These are phyloP conservation scores for Phaenicophaeus curvirostris DNA, from an alignment of 2,797 vertebrate species.

Conservation along the genomic window DNA sequence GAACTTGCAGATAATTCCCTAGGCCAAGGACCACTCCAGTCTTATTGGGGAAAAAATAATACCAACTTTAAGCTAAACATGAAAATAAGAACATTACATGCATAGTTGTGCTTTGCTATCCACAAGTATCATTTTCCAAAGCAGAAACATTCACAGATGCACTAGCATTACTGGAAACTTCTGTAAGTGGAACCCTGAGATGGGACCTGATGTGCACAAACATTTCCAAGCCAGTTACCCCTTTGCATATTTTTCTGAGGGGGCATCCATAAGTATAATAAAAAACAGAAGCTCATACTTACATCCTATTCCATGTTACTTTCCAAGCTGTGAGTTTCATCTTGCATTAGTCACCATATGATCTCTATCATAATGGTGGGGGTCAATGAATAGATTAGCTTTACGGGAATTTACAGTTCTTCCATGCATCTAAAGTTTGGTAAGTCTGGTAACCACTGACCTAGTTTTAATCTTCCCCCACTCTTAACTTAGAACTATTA, in stretches of 20 bases:
- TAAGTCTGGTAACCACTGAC: slow-evolving; percentile 84
- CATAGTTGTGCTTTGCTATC: slow-evolving; percentile 66
- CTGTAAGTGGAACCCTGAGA: slow-evolving; percentile 72
- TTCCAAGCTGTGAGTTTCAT: slow-evolving; percentile 99
- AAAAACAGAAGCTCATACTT: slow-evolving; percentile 99
- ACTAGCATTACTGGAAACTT: slow-evolving; percentile 76
- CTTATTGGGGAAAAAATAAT: slow-evolving; percentile 43
- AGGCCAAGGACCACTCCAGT: slow-evolving; percentile 48
- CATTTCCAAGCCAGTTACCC: slow-evolving; percentile 91
- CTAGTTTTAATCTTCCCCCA: slow-evolving; percentile 82
- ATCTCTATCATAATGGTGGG: slow-evolving; percentile 99
- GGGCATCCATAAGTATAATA: slow-evolving; percentile 98
- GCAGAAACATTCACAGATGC: slow-evolving; percentile 73
- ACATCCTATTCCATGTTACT: slow-evolving; percentile 99
- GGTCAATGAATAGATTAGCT: slow-evolving; percentile 99
- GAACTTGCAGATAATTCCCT: slow-evolving; percentile 46
- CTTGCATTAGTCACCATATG: slow-evolving; percentile 99
- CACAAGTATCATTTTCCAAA: slow-evolving; percentile 63
- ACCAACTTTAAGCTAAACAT: slow-evolving; percentile 65
- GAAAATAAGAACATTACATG: slow-evolving; percentile 74
- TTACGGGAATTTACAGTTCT: slow-evolving; percentile 99
- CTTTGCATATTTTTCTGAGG: slow-evolving; percentile 98
- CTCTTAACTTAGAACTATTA: slow-evolving; percentile 78
- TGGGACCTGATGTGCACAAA: slow-evolving; percentile 74
- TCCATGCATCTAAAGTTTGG: slow-evolving; percentile 97